Base-by-base conservation (phyloP, 2,888 invertebrate genomes). In the Helleia helle region DNA sequence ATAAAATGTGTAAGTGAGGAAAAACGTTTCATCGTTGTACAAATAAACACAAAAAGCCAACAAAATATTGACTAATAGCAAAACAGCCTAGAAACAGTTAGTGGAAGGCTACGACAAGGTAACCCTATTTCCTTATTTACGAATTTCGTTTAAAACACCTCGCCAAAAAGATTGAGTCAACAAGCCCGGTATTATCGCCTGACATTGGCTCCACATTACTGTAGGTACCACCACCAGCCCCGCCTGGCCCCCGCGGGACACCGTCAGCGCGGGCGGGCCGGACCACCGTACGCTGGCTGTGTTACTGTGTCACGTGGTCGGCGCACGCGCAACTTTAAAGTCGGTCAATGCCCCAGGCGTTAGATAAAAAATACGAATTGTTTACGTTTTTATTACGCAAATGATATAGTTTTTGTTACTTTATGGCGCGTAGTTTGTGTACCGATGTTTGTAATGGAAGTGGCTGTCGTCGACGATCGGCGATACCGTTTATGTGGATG, bases 311-410 rank as follows among this genome's bases (percentile, higher is more conserved):
- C 81, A 81, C 81, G 81, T 83, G 81, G 80, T 57, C 71, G 62
- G 50, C 77, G 75, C 75, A 62, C 71, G 76, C 76, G 80, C 80
- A 76, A 70, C 69, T n/a, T n/a, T 81, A 73, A 83, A 75, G 63
- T 77, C 81, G 83, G 83, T 83, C 83, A 83, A 81, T 83, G 83
- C 83, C 76, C 81, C 74, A 74, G 57, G 71, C 71, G 73, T 76
- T 81, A 79, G 81, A 80, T 81, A 75, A 81, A 81, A 79, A 71
- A 75, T 59, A 71, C 68, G 69, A 71, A 71, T 73, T 81, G 76
- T 76, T 77, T 80, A 80, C 76, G 72, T 63, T 65, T 55, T 57
- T 58, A 66, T 80, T 81, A 81, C 81, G 81, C 80, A 79, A 80
- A 76, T 31, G 25, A 31, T 39, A 31, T 30, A 25, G 7, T 39